These are phyloP conservation scores for Melipona bicolor DNA, from an alignment of 2,888 invertebrate genomes.

Conservation along the genomic window DNA sequence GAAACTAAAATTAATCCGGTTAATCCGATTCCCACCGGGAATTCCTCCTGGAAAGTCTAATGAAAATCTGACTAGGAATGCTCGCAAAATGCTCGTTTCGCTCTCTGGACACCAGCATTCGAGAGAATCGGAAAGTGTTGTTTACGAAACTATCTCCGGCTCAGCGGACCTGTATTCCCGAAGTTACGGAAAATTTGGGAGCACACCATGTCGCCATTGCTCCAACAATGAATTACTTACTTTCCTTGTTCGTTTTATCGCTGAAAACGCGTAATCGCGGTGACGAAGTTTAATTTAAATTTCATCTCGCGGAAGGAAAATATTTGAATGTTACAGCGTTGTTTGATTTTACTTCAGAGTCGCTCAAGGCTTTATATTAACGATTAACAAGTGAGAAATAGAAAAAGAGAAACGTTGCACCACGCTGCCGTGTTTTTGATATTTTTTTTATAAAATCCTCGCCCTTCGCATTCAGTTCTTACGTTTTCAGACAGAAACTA, in stretches of 20 bases:
- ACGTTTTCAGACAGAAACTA: not conserved
- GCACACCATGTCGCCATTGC: constrained; percentile 2
- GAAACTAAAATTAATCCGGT: constrained; percentile 30
- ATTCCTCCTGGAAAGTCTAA: constrained; percentile 47
- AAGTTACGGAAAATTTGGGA: constrained; percentile 5
- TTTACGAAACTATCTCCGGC: constrained; percentile 38
- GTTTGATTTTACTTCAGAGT: not conserved
- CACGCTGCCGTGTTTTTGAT: no score
- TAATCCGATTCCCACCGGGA: constrained; percentile 47
- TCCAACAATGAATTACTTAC: constrained; percentile 10
- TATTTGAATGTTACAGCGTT: not conserved
- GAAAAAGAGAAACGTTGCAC: no score
- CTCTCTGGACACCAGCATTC: constrained; percentile 13
- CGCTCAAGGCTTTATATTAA: no score
- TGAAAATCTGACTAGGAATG: constrained; percentile 40
- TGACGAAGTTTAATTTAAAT: not conserved
- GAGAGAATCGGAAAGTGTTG: constrained; percentile 40
- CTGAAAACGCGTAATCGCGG: not conserved
- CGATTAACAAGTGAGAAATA: no score
- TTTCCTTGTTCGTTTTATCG: not conserved
- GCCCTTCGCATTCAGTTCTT: not conserved
- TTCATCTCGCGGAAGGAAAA: not conserved
- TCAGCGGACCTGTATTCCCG: not conserved
- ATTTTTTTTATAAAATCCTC: not conserved
- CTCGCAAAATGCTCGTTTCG: constrained; percentile 20